Conservation (phyloP, 2,888 invertebrate species). For the Gasteruption jaculator region DNA sequence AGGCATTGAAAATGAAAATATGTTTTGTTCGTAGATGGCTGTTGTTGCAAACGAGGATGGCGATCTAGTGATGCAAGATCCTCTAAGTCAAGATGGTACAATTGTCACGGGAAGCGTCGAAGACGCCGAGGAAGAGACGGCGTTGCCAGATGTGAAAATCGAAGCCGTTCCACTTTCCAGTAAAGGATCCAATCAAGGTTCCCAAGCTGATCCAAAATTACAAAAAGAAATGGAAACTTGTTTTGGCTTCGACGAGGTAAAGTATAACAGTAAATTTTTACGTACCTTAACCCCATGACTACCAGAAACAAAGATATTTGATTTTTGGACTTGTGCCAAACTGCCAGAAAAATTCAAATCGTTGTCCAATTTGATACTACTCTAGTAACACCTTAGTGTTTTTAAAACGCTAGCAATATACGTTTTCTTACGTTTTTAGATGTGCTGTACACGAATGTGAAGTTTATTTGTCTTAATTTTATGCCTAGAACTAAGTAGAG, state of each 20-base stretch:
- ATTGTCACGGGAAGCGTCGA: slow-evolving; percentile 51
- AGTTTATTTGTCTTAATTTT: no score
- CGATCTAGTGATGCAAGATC: slow-evolving; percentile 48
- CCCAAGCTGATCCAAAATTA: slow-evolving; percentile 40
- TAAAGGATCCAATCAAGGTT: slow-evolving; percentile 34
- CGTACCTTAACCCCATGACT: slow-evolving; percentile 5
- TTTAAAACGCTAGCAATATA: no score
- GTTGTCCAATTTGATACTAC: no score
- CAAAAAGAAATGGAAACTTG: slow-evolving; percentile 73
- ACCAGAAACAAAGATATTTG: no score
- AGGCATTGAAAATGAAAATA: no score
- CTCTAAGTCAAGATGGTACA: slow-evolving; percentile 47
- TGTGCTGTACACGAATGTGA: no score
- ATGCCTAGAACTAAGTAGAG: no score
- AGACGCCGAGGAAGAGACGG: slow-evolving; percentile 51
- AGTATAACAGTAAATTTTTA: slow-evolving; percentile 36
- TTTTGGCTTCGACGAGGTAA: slow-evolving; percentile 77
- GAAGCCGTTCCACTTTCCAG: slow-evolving; percentile 31
- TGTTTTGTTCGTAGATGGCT: slow-evolving; percentile 44
- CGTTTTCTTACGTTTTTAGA: no score
- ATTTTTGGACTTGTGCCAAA: no score
- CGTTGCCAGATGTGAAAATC: slow-evolving; percentile 42
- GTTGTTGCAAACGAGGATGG: slow-evolving; percentile 54
- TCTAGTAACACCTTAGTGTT: no score
- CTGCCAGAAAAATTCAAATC: no score